Percentiles rank a stretch among this genome's conserved stretches.
Evolutionary conservation across 2,113 vertebrate species (phyloP).

Genomic region (Bostrychus sinensis): DNA sequence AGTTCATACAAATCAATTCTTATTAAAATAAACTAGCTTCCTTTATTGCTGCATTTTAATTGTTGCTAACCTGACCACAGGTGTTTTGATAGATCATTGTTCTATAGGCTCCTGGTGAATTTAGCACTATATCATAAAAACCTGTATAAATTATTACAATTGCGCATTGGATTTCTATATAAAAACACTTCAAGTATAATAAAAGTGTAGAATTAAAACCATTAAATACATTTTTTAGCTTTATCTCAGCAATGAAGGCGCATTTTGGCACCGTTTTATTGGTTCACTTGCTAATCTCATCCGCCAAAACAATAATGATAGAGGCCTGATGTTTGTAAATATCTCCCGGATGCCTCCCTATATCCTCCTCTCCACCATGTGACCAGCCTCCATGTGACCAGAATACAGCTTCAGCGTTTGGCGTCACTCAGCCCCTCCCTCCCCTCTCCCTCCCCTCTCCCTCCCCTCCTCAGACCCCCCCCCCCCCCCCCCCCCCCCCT

Average conservation of each 20-base stretch:
- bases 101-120: too few species aligned
- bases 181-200: too few species aligned
- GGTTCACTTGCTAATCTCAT: slow-evolving; percentile 21
- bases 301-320: slow-evolving; percentile 32
- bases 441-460: background rate
- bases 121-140: too few species aligned
- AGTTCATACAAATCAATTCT: too few species aligned
- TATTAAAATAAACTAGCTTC: too few species aligned
- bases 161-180: too few species aligned
- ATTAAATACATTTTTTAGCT: too few species aligned
- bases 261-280: background rate
- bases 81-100: too few species aligned
- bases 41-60: too few species aligned
- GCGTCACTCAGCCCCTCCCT: background rate
- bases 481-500: slow-evolving; percentile 33
- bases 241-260: background rate
- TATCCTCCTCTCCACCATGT: slow-evolving; percentile 52
- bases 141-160: too few species aligned
- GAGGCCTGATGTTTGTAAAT: slow-evolving; percentile 69
- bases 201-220: too few species aligned
- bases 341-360: slow-evolving; percentile 64
- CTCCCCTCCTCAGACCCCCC: slow-evolving; percentile 61
- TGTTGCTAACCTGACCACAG: too few species aligned
- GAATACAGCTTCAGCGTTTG: slow-evolving; percentile 53
- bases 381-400: slow-evolving; percentile 61